Conservation (phyloP, 2,113 vertebrate genomes). For the Panthera uncia region DNA sequence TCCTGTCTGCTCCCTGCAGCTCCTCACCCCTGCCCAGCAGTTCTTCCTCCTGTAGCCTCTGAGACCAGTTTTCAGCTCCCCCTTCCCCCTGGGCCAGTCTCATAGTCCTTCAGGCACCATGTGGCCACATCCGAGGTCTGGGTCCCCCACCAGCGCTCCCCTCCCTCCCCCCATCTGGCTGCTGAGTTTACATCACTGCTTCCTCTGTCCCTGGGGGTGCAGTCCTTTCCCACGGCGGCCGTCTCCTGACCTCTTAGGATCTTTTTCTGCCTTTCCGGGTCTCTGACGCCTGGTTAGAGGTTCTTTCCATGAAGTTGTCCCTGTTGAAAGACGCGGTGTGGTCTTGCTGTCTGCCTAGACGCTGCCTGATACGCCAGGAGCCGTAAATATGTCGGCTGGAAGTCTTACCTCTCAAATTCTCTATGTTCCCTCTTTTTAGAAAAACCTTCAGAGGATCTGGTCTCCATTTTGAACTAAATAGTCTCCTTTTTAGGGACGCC, state of each 20-base stretch:
- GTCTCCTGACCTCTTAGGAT: background rate
- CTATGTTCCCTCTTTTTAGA: background rate
- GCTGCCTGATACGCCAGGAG: background rate
- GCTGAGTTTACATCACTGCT: background rate
- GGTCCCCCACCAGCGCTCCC: too few relatives aligned
- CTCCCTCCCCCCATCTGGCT: background rate
- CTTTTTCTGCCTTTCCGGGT: background rate
- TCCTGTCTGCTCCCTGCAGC: background rate
- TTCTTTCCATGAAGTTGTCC: background rate
- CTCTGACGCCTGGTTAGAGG: background rate
- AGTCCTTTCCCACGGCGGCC: background rate
- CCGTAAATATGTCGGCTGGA: background rate
- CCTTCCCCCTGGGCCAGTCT: background rate
- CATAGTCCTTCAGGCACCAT: too few relatives aligned
- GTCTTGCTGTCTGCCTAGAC: background rate
- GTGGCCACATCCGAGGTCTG: too few relatives aligned
- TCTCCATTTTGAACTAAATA: background rate
- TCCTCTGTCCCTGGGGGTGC: background rate
- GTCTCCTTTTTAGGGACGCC: background rate
- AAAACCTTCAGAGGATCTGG: background rate
- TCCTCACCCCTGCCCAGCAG: background rate
- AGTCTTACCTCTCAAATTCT: too few relatives aligned
- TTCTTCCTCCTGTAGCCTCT: rapidly evolving
- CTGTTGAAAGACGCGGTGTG: background rate
- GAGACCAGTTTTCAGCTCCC: background rate